Base-by-base conservation (phyloP, 2,113 vertebrate genomes). In the Jaculus jaculus region DNA sequence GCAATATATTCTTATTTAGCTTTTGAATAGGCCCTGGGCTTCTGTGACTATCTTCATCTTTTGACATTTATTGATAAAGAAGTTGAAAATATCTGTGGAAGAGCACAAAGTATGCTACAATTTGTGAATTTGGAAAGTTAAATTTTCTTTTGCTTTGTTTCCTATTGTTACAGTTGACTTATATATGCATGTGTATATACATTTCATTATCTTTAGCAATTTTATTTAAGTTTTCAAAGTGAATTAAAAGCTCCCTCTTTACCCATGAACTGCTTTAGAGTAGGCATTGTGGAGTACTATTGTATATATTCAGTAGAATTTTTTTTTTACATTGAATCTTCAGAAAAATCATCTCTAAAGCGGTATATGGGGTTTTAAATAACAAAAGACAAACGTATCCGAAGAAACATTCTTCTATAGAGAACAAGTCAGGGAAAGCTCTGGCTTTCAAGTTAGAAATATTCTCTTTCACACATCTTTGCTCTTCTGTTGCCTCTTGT, bases 31-130 rank as follows among this genome's bases (percentile, higher is more conserved):
- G 5, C 21, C 21, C n/a, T 47, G 69, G 13, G 74, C 66, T 89
- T 74, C 28, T 17, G 47, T 23, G 30, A 28, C 37, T 83, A 47
- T 84, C 84, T 93, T 81, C 30, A 79, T 30, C 16, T 72, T 85
- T 93, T 69, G 28, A 68, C 23, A 82, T 75, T 79, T 95, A 79
- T 72, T 94, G 47, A 79, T 71, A 9, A 90, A 89, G 47, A 73
- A 88, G 81, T 73, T 83, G 60, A 85, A 93, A 90, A 30, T 89
- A 47, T 84, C 73, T 77, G 7, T 84, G 34, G 17, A 84, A 89
- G 68, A 87, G 61, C 60, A 87, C 24, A 90, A 91, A 61, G 66
- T 68, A 75, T 65, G 12, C 42, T 12, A 79, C 60, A 6, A 66
- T 60, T 83, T 82, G n/a, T 54, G 82, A 74, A 58, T 85, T 8